Percentiles rank a stretch among this genome's conserved stretches.
These are phyloP conservation scores for Pantherophis alleghaniensis DNA, from an alignment of 2,797 vertebrate genomes.

Conservation along the genomic window DNA sequence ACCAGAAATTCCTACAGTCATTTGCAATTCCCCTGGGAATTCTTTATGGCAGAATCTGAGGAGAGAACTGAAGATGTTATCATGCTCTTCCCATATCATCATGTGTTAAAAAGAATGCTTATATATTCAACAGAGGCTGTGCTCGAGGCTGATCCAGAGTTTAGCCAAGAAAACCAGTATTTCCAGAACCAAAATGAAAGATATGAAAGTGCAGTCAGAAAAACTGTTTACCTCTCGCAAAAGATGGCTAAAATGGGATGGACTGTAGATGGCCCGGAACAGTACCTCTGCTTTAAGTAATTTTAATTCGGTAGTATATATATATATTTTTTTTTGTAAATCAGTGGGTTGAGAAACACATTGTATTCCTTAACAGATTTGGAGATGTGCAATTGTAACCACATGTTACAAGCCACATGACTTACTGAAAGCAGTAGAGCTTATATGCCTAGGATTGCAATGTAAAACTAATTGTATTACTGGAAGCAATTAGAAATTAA, in stretches of 20 bases:
- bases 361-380: neutral
- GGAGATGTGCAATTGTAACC: neutral
- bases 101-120: neutral
- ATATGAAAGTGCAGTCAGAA: conserved; percentile 66
- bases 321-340: neutral
- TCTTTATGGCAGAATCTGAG: neutral
- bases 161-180: conserved; percentile 66
- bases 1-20: neutral
- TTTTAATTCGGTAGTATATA: neutral
- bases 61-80: neutral
- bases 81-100: neutral
- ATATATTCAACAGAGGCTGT: conserved; percentile 58
- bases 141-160: conserved; percentile 60
- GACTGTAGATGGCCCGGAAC: conserved; percentile 58
- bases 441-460: neutral
- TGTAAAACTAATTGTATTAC: neutral
- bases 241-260: conserved; percentile 67
- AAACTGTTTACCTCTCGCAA: conserved; percentile 53
- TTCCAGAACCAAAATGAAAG: conserved; percentile 71
- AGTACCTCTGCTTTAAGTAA: conserved; percentile 64
- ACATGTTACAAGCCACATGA: neutral
- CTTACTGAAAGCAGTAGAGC: neutral
- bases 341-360: neutral
- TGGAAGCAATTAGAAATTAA: neutral
- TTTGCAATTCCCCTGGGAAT: neutral